Evolutionary conservation across 2,888 invertebrate species (phyloP).

Genomic region (Germaria angustata): DNA sequence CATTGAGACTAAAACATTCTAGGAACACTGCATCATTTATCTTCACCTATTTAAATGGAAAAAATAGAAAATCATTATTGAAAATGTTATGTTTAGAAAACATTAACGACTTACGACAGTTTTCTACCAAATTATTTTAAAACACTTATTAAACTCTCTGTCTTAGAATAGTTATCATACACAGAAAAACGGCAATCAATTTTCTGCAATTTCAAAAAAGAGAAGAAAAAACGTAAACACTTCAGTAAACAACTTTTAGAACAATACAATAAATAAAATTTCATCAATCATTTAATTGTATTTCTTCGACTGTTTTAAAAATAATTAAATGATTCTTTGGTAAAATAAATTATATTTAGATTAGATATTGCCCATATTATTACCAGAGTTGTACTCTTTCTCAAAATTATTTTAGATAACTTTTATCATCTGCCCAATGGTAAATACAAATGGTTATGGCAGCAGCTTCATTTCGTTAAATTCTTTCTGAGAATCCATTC

Average conservation of each 20-base stretch:
- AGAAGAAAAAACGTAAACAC: conserved; percentile 56
- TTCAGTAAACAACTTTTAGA: conserved; percentile 46
- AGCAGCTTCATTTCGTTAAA: conserved; percentile 41
- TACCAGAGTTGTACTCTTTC: conserved; percentile 66
- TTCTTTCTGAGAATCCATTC: conserved; percentile 39
- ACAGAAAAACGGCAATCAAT: conserved; percentile 43
- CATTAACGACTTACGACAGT: conserved; percentile 65
- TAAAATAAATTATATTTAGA: conserved; percentile 50
- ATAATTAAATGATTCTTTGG: conserved; percentile 56
- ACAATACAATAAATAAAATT: conserved; percentile 19
- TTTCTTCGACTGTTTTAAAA: not conserved
- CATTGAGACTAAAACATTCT: not conserved
- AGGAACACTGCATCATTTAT: conserved; percentile 11
- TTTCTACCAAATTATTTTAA: conserved; percentile 48
- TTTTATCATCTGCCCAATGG: conserved; percentile 57
- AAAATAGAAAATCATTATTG: conserved; percentile 37
- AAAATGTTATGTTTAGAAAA: conserved; percentile 14
- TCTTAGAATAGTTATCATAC: conserved; percentile 38
- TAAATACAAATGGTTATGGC: conserved; percentile 30
- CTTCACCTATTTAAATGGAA: conserved; percentile 46
- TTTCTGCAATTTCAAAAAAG: conserved; percentile 63
- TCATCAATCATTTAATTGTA: conserved; percentile 51
- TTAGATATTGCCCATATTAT: conserved; percentile 65
- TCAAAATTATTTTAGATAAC: conserved; percentile 51
- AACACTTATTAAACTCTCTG: conserved; percentile 44